Percentiles rank a stretch among this genome's conserved stretches.
These are phyloP conservation scores for Thaumetopoea pityocampa DNA, from an alignment of 1,140 invertebrate species.

Conservation along the genomic window DNA sequence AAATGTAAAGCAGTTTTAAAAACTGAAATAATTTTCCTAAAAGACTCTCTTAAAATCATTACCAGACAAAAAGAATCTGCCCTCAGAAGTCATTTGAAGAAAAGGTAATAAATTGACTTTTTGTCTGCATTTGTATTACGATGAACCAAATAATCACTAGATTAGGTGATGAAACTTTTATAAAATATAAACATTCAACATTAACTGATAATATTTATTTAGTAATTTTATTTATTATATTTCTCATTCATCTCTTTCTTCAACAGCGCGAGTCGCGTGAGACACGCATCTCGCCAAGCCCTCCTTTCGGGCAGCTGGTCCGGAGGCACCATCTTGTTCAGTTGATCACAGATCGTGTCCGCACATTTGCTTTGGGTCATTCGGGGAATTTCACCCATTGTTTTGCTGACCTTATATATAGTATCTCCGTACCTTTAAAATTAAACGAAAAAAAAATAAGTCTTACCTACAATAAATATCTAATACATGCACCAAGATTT, in stretches of 20 bases:
- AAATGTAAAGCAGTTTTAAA: too few species aligned
- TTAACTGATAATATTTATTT: too few species aligned
- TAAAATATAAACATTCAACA: background rate
- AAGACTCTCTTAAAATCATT: too few species aligned
- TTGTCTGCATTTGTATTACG: too few species aligned
- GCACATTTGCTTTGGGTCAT: conserved; percentile 81
- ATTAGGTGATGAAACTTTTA: too few species aligned
- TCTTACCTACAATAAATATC: background rate
- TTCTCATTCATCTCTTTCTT: conserved; percentile 82
- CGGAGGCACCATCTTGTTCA: conserved; percentile 85
- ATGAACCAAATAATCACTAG: too few species aligned
- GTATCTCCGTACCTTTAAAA: conserved; percentile 83
- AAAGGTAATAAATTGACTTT: too few species aligned
- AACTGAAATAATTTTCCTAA: too few species aligned
- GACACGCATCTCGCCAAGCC: conserved; percentile 88
- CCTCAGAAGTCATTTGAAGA: too few species aligned
- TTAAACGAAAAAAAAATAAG: conserved; percentile 9
- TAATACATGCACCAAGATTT: too few species aligned
- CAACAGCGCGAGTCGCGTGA: conserved; percentile 88
- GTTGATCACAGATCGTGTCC: conserved; percentile 79
- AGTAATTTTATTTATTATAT: conserved; percentile 37
- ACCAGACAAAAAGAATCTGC: too few species aligned
- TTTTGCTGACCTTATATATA: conserved; percentile 86
- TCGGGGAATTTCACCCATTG: conserved; percentile 84
- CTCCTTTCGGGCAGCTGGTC: conserved; percentile 85